Percentiles rank a stretch among this genome's conserved stretches.
These are phyloP conservation scores for Dione vanillae DNA, from an alignment of 2,888 invertebrate species.

Conservation along the genomic window DNA sequence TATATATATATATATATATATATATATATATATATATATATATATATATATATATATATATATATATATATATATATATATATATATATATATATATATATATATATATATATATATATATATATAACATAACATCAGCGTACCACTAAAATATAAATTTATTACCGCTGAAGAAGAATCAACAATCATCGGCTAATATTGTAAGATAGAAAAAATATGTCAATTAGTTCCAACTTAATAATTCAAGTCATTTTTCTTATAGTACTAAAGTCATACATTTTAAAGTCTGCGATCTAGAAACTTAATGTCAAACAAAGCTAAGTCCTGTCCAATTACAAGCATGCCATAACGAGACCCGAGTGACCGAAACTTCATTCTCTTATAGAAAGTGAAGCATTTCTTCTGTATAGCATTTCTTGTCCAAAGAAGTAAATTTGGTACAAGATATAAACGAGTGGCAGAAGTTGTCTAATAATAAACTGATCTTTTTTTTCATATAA, in stretches of 20 bases:
- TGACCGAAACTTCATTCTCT: conserved; percentile 68
- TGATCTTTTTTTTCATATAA: not conserved
- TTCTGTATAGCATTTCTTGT: conserved; percentile 45
- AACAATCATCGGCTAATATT: not conserved
- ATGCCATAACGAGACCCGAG: conserved; percentile 71
- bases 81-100: too few species aligned
- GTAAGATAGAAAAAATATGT: not conserved
- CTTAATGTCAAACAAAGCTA: conserved; percentile 72
- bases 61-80: too few species aligned
- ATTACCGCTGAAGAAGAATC: too few species aligned
- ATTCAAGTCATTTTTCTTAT: conserved; percentile 2
- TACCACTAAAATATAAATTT: too few species aligned
- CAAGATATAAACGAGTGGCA: conserved; percentile 6
- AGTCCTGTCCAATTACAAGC: conserved; percentile 73
- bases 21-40: too few species aligned
- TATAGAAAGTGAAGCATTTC: conserved; percentile 74
- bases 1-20: too few species aligned
- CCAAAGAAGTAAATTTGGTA: conserved; percentile 32
- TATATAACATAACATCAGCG: too few species aligned
- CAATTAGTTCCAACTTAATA: not conserved
- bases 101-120: too few species aligned
- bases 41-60: too few species aligned
- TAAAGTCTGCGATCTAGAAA: conserved; percentile 53
- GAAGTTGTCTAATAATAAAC: not conserved
- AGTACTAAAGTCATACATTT: conserved; percentile 15